A percentile compares a stretch with the other conserved stretches of the same genome.
These are phyloP conservation scores for Aspidapion aeneum DNA, from an alignment of 2,888 invertebrate species.

Conservation along the genomic window DNA sequence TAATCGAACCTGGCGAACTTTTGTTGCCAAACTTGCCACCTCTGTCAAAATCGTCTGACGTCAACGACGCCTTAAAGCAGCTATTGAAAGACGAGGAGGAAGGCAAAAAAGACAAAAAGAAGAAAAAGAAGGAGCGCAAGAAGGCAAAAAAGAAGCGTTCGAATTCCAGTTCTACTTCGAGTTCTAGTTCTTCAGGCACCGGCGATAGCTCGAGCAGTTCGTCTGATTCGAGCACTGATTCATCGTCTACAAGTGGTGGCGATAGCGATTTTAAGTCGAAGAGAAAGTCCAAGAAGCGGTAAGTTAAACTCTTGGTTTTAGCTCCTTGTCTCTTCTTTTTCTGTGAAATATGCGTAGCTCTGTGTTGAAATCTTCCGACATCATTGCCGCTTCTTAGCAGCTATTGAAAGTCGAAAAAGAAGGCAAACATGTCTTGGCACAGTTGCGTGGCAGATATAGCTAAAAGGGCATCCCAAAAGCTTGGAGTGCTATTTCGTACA, in stretches of 20 bases:
- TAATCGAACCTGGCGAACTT: constrained; percentile 62
- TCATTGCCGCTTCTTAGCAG: constrained; percentile 63
- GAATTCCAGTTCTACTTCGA: constrained; percentile 51
- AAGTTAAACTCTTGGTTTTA: too few species aligned
- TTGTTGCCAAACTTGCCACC: constrained; percentile 58
- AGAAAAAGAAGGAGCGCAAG: constrained; percentile 61
- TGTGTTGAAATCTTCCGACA: constrained; percentile 50
- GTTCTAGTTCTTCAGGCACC: constrained; percentile 50
- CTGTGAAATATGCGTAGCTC: too few species aligned
- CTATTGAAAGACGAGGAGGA: constrained; percentile 53
- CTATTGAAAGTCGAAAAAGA: constrained; percentile 53
- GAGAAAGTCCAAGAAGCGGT: constrained; percentile 40
- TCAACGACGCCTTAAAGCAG: constrained; percentile 63
- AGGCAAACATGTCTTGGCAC: too few species aligned
- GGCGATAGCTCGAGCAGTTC: constrained; percentile 57
- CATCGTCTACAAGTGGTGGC: constrained; percentile 56
- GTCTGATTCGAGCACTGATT: constrained; percentile 60
- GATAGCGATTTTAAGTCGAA: constrained; percentile 53
- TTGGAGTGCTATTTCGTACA: too few species aligned
- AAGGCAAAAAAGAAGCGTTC: constrained; percentile 61
- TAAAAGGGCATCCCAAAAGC: too few species aligned
- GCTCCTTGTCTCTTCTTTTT: too few species aligned
- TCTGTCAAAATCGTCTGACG: constrained; percentile 50
- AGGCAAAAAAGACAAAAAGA: constrained; percentile 61
- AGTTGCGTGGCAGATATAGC: too few species aligned